phyloP scores from a whole-genome alignment of 2,888 invertebrate species.

The Harpagoxenus sublaevis region DNA sequence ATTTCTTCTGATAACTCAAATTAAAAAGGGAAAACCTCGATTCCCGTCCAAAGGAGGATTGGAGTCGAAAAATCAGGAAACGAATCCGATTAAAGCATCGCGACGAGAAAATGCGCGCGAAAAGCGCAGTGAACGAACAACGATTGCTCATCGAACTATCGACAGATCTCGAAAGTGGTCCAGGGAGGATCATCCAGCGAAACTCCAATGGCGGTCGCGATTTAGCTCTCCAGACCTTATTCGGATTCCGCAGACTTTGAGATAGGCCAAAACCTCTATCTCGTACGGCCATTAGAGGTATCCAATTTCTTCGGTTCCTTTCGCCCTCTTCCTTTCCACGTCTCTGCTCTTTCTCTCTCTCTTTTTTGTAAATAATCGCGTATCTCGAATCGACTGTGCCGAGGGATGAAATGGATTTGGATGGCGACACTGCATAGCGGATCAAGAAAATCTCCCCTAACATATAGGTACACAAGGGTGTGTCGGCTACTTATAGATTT shows the following conservation, averaged over 20 bases:
- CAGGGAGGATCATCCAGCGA: conserved; percentile 60
- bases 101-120: conserved; percentile 14
- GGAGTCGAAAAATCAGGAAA: conserved; percentile 25
- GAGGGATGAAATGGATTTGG: conserved; percentile 42
- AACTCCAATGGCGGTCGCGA: conserved; percentile 64
- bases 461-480: neutral
- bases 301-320: conserved; percentile 74
- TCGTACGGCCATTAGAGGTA: conserved; percentile 75
- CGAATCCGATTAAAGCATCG: conserved; percentile 35
- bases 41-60: neutral
- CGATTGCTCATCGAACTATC: conserved; percentile 61
- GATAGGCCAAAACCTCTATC: conserved; percentile 58
- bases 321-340: conserved; percentile 21
- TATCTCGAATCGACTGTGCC: conserved; percentile 37
- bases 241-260: conserved; percentile 52
- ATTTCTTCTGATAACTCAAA: conserved; percentile 31
- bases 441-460: conserved; percentile 31
- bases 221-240: conserved; percentile 67
- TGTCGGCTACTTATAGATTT: neutral
- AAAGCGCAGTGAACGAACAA: conserved; percentile 52
- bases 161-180: conserved; percentile 62
- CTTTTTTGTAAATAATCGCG: conserved; percentile 69
- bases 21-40: conserved; percentile 27
- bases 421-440: neutral
- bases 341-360: conserved; percentile 11